These are phyloP conservation scores for Watsonalla cultraria DNA, from an alignment of 2,888 invertebrate genomes.

Conservation along the genomic window DNA sequence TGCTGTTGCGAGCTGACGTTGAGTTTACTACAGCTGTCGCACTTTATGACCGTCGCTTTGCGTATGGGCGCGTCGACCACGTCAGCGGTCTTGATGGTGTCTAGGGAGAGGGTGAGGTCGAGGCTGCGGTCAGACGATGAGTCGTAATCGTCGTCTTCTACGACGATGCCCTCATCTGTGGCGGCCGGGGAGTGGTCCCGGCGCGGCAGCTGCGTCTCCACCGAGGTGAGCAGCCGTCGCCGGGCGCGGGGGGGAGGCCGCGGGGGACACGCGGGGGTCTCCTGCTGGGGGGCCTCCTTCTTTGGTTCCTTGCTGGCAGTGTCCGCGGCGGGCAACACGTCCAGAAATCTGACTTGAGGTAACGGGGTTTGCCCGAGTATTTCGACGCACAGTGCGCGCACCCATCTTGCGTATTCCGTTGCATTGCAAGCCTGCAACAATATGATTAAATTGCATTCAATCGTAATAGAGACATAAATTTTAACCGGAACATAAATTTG, in stretches of 20 bases:
- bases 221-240: conserved; percentile 57
- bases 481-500: conserved; percentile 30
- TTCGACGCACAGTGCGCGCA: conserved; percentile 85
- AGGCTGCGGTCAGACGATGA: conserved; percentile 78
- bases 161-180: conserved; percentile 75
- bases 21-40: conserved; percentile 69
- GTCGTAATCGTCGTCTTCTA: conserved; percentile 77
- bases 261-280: conserved; percentile 56
- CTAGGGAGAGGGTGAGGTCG: conserved; percentile 69
- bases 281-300: conserved; percentile 54
- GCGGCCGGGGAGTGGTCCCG: conserved; percentile 72
- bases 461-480: conserved; percentile 24
- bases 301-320: conserved; percentile 61
- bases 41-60: conserved; percentile 67
- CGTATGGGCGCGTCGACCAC: conserved; percentile 62
- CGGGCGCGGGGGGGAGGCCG: conserved; percentile 68
- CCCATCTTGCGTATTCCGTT: conserved; percentile 85
- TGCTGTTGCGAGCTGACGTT: conserved; percentile 51
- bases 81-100: conserved; percentile 70
- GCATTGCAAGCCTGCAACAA: conserved; percentile 84
- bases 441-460: conserved; percentile 23
- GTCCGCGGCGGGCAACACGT: conserved; percentile 82
- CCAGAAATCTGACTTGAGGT: conserved; percentile 84
- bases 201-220: conserved; percentile 59
- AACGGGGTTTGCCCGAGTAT: conserved; percentile 86